These are phyloP conservation scores for Andricus grossulariae DNA, from an alignment of 1,140 invertebrate genomes.

Conservation along the genomic window DNA sequence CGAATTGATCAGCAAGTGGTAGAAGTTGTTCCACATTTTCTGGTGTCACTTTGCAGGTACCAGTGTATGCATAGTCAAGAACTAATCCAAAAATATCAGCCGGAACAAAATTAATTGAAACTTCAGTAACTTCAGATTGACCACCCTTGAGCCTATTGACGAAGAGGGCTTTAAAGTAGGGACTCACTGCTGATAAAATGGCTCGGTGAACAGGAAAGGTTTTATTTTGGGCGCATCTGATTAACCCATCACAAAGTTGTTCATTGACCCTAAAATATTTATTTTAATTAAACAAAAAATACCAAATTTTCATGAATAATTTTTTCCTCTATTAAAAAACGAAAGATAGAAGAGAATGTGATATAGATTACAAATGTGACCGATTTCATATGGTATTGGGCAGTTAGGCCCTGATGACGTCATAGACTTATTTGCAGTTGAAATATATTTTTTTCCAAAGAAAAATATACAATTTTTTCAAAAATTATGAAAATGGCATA, in stretches of 20 bases:
- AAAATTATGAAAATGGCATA: too few species aligned
- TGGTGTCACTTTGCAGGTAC: conserved; percentile 82
- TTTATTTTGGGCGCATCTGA: conserved; percentile 82
- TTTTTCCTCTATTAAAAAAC: too few species aligned
- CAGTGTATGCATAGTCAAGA: conserved; percentile 88
- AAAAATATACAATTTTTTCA: too few species aligned
- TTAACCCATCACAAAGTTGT: conserved; percentile 87
- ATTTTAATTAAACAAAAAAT: background rate
- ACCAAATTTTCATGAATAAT: too few species aligned
- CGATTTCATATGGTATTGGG: too few species aligned
- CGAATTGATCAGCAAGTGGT: conserved; percentile 86
- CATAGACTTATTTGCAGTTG: too few species aligned
- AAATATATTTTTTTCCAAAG: too few species aligned
- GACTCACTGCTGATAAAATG: conserved; percentile 88
- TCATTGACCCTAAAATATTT: conserved; percentile 77
- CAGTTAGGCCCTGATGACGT: too few species aligned
- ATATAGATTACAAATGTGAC: too few species aligned
- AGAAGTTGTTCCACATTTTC: conserved; percentile 87
- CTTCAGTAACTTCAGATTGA: conserved; percentile 78
- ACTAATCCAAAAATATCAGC: conserved; percentile 83
- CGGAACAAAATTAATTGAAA: conserved; percentile 83
- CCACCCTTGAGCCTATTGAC: conserved; percentile 82
- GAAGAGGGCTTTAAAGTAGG: conserved; percentile 91
- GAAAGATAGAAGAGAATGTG: too few species aligned
- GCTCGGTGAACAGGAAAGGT: conserved; percentile 87